A percentile compares a stretch with the other conserved stretches of the same genome.
These are phyloP conservation scores for Python bivittatus DNA, from an alignment of 2,113 vertebrate genomes.

Conservation along the genomic window DNA sequence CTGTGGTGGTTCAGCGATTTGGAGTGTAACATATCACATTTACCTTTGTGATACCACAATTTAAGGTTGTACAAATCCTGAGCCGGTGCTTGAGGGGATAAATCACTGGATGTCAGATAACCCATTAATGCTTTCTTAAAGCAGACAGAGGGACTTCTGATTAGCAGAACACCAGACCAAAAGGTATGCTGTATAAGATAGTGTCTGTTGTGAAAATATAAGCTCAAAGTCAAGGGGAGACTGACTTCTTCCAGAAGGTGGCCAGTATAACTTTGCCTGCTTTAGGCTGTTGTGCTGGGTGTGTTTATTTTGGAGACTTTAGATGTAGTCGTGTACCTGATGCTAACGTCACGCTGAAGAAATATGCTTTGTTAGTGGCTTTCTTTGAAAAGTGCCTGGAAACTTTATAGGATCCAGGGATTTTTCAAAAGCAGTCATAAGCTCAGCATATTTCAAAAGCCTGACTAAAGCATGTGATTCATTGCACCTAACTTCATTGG, in stretches of 20 bases:
- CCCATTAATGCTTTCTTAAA: neutral
- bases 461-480: no score
- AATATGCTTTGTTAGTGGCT: neutral
- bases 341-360: neutral
- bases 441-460: no score
- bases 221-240: neutral
- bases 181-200: neutral
- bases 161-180: neutral
- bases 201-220: neutral
- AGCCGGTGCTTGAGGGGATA: neutral
- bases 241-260: neutral
- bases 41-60: neutral
- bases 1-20: neutral
- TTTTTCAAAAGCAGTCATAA: no score
- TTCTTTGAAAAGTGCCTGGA: neutral
- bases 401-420: neutral
- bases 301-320: neutral
- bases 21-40: neutral
- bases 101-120: neutral
- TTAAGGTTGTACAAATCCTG: neutral
- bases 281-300: neutral
- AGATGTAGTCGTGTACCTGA: neutral
- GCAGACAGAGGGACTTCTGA: neutral
- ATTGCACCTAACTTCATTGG: no score
- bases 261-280: neutral